Percentiles rank a stretch among this genome's conserved stretches.
Conservation (phyloP, 2,113 vertebrate species). For the Kryptolebias marmoratus region DNA sequence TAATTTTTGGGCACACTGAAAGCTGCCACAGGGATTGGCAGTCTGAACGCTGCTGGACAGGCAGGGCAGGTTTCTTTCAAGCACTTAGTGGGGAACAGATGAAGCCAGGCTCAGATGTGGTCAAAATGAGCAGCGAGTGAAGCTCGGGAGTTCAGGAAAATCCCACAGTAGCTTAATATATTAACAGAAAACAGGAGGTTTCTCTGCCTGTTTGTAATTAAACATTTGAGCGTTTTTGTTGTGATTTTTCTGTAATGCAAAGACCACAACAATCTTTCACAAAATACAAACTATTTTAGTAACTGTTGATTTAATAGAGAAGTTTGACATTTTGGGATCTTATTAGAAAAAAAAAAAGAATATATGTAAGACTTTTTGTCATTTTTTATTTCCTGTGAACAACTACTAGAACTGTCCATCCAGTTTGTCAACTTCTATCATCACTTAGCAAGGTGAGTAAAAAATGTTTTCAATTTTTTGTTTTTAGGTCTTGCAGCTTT, state of each 20-base stretch:
- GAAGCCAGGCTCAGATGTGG: constrained; percentile 75
- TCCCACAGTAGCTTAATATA: constrained; percentile 55
- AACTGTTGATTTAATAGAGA: too few relatives aligned
- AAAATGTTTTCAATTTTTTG: not conserved
- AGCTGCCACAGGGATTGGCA: constrained; percentile 84
- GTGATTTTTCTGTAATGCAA: constrained; percentile 20
- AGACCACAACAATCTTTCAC: constrained; percentile 13
- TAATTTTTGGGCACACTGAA: constrained; percentile 80
- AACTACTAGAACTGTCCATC: not conserved
- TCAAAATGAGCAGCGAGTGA: constrained; percentile 46
- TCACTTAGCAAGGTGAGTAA: too few relatives aligned
- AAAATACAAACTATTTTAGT: not conserved
- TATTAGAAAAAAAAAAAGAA: too few relatives aligned
- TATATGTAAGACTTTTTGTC: too few relatives aligned
- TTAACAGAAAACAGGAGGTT: constrained; percentile 41
- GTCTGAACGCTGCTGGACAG: constrained; percentile 85
- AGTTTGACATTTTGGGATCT: too few relatives aligned
- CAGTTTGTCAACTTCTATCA: too few relatives aligned
- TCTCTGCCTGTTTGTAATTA: not conserved
- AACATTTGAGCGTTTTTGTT: constrained; percentile 4
- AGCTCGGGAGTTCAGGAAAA: constrained; percentile 73
- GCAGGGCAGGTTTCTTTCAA: constrained; percentile 81
- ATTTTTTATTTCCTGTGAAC: too few relatives aligned
- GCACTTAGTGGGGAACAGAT: constrained; percentile 87
- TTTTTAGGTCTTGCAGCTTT: not conserved